Evolutionary conservation across 2,113 vertebrate genomes (phyloP).

Genomic region (Acanthisitta chloris): DNA sequence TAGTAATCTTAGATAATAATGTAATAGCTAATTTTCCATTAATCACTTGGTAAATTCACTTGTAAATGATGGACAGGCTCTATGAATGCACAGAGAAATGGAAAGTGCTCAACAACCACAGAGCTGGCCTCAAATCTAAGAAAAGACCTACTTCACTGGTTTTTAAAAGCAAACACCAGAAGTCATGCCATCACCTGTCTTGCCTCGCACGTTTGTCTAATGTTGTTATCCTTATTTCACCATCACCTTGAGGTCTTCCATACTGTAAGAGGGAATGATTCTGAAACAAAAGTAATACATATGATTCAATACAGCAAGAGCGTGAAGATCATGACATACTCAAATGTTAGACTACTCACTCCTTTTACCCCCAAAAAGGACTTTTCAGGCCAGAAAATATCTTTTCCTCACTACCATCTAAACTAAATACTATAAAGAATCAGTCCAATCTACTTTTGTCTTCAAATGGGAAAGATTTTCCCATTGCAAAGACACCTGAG

Average conservation of each 20-base stretch:
- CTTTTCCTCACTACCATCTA: not conserved
- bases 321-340: not conserved
- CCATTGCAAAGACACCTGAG: not conserved
- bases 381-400: not conserved
- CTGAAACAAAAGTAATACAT: slow-evolving; percentile 68
- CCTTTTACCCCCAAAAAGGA: not conserved
- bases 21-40: not conserved
- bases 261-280: slow-evolving; percentile 89
- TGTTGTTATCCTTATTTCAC: slow-evolving; percentile 89
- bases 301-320: not conserved
- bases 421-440: not conserved
- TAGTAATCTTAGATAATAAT: not conserved
- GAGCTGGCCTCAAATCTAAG: not conserved
- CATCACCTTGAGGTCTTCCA: slow-evolving; percentile 93
- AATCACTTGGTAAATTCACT: not conserved
- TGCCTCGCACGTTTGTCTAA: slow-evolving; percentile 94
- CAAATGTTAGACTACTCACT: not conserved
- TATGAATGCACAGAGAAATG: not conserved
- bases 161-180: not conserved
- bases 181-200: slow-evolving; percentile 83
- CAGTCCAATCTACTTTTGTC: not conserved
- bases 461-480: not conserved
- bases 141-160: not conserved
- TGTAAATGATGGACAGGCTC: not conserved
- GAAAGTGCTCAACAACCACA: not conserved